Conservation (phyloP, 2,797 vertebrate genomes). For the Mareca strepera region DNA sequence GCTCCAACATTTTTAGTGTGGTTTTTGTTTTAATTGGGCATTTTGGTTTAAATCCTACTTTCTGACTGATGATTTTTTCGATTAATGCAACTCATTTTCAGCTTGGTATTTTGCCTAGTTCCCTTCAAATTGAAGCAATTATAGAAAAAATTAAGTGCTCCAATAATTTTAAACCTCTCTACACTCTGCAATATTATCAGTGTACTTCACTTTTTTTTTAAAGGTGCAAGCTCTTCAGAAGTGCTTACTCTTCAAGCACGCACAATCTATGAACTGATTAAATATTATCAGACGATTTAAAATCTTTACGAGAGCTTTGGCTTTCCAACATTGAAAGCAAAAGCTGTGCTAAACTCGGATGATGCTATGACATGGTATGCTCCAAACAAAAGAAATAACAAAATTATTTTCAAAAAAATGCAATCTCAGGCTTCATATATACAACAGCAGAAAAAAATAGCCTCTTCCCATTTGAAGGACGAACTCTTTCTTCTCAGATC, state of each 20-base stretch:
- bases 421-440: neutral
- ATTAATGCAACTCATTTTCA: constrained; percentile 67
- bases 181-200: constrained; percentile 35
- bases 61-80: constrained; percentile 63
- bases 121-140: constrained; percentile 69
- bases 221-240: constrained; percentile 69
- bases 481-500: neutral
- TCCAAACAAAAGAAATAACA: neutral
- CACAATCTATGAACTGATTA: constrained; percentile 40
- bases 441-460: neutral
- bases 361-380: neutral
- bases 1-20: neutral
- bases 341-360: neutral
- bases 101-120: constrained; percentile 73
- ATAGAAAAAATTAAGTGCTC: constrained; percentile 68
- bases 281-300: constrained; percentile 44
- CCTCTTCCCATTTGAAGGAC: neutral
- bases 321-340: constrained; percentile 22
- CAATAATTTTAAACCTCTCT: constrained; percentile 68
- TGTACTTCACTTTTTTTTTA: constrained; percentile 40
- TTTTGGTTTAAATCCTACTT: constrained; percentile 64
- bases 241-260: constrained; percentile 35
- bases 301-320: constrained; percentile 15
- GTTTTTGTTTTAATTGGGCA: neutral
- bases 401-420: neutral